Evolutionary conservation across 2,888 invertebrate genomes (phyloP).

Genomic region (Leptinotarsa juncta): DNA sequence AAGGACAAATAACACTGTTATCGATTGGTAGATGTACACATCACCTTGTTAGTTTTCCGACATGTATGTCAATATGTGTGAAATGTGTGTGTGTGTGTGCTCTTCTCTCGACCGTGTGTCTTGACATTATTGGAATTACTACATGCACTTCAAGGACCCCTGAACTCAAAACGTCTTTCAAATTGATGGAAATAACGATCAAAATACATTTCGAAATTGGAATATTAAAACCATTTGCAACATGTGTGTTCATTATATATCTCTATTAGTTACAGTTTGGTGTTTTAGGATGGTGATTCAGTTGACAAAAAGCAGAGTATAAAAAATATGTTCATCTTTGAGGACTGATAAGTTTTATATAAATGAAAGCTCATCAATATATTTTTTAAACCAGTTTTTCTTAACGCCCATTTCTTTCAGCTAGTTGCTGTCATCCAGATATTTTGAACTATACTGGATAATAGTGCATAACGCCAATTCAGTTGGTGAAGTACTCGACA

Average conservation of each 20-base stretch:
- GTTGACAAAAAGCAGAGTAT: too few species aligned
- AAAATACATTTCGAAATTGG: background rate
- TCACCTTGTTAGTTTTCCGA: conserved; percentile 20
- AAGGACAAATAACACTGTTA: conserved; percentile 19
- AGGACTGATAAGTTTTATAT: too few species aligned
- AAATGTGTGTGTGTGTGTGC: conserved; percentile 16
- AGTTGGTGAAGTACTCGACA: too few species aligned
- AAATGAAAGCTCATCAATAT: too few species aligned
- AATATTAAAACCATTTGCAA: background rate
- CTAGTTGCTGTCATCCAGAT: too few species aligned
- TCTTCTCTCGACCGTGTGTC: conserved; percentile 18
- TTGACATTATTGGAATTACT: conserved; percentile 17
- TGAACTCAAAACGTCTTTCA: background rate
- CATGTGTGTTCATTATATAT: background rate
- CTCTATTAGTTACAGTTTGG: background rate
- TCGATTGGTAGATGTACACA: conserved; percentile 19
- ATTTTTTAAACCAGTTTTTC: too few species aligned
- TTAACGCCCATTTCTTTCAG: too few species aligned
- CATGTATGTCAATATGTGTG: conserved; percentile 20
- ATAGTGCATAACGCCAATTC: too few species aligned
- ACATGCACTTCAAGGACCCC: background rate
- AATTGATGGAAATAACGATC: background rate
- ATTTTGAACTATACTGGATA: too few species aligned
- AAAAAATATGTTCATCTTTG: too few species aligned
- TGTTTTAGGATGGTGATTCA: background rate